These are phyloP conservation scores for Drosophila nasuta DNA, from an alignment of 1,140 invertebrate genomes.

Conservation along the genomic window DNA sequence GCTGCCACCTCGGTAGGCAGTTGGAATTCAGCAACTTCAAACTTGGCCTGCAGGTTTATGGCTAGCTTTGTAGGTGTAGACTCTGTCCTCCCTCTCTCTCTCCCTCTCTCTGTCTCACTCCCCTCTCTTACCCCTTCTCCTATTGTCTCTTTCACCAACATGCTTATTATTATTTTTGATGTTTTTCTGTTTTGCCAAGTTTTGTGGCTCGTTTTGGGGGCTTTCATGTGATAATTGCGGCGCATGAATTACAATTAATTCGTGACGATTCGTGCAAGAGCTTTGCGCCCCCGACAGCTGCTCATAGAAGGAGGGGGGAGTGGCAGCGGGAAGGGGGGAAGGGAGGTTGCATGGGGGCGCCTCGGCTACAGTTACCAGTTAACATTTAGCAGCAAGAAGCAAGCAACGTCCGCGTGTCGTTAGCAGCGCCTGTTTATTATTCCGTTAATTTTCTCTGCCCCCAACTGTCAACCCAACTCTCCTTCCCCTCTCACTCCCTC, in stretches of 20 bases:
- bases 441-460: slow-evolving; percentile 71
- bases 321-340: background rate
- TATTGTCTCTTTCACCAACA: background rate
- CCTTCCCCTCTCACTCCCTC: background rate
- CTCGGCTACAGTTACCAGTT: slow-evolving; percentile 15
- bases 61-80: slow-evolving; percentile 18
- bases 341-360: background rate
- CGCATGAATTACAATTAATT: slow-evolving; percentile 83
- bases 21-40: slow-evolving; percentile 47
- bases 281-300: slow-evolving; percentile 28
- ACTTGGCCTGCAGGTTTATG: slow-evolving; percentile 28
- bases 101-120: background rate
- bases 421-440: slow-evolving; percentile 83
- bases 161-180: slow-evolving; percentile 22
- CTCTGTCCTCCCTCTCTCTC: background rate
- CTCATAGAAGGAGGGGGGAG: too few relatives aligned
- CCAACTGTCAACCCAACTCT: slow-evolving; percentile 1
- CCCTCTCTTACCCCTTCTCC: background rate
- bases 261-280: slow-evolving; percentile 74
- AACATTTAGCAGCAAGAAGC: background rate
- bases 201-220: slow-evolving; percentile 19
- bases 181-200: slow-evolving; percentile 18
- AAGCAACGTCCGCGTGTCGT: slow-evolving; percentile 69
- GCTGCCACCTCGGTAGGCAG: slow-evolving; percentile 2
- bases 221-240: slow-evolving; percentile 80